Percentiles rank a stretch among this genome's conserved stretches.
phyloP scores from a whole-genome alignment of 2,888 invertebrate species.

The Diadegma fenestrale region DNA sequence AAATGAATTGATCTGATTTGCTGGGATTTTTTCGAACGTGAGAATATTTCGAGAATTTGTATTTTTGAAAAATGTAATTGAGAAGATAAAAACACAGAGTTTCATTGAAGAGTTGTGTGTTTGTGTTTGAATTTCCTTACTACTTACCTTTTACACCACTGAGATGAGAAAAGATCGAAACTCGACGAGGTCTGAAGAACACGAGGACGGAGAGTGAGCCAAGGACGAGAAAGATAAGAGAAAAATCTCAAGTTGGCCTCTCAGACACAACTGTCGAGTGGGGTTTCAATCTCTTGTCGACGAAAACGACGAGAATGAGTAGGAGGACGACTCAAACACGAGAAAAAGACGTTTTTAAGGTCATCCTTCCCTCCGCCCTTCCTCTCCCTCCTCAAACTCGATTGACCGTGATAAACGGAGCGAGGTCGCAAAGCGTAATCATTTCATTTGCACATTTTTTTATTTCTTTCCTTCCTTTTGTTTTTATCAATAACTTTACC shows the following conservation, averaged over 20 bases:
- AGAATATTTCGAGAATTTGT: conserved; percentile 25
- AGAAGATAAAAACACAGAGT: conserved; percentile 1
- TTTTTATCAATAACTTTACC: neutral
- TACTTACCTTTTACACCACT: conserved; percentile 17
- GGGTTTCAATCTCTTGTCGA: conserved; percentile 38
- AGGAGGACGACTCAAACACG: neutral
- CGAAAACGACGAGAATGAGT: neutral
- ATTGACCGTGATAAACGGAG: conserved; percentile 2
- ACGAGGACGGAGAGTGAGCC: neutral
- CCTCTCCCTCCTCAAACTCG: conserved; percentile 32
- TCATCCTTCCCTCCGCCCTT: neutral
- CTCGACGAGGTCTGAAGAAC: conserved; percentile 19
- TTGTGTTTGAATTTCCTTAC: conserved; percentile 11
- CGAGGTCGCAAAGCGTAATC: neutral
- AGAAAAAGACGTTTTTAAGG: conserved; percentile 3
- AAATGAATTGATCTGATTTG: conserved; percentile 3
- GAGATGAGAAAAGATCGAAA: neutral
- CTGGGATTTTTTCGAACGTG: neutral
- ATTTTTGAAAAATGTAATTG: conserved; percentile 40
- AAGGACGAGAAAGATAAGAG: conserved; percentile 34
- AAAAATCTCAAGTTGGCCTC: conserved; percentile 45
- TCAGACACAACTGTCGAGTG: conserved; percentile 34
- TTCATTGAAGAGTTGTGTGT: neutral
- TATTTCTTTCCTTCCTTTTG: neutral
- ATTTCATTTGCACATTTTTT: neutral